These are phyloP conservation scores for Ennomos erosarius DNA, from an alignment of 2,888 invertebrate species.

Conservation along the genomic window DNA sequence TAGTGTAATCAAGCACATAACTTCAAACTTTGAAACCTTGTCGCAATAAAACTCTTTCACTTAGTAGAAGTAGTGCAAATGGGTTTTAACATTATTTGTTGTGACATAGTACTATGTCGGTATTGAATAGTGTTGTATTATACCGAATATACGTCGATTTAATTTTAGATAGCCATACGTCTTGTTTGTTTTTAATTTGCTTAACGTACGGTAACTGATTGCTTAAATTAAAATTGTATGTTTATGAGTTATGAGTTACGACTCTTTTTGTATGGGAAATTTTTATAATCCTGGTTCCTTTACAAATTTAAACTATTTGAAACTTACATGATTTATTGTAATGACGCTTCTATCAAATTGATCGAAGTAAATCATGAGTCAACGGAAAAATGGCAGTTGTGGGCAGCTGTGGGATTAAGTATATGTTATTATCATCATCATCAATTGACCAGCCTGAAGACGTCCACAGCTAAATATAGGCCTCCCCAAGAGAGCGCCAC, in stretches of 20 bases:
- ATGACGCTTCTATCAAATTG: too few relatives aligned
- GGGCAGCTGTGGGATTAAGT: too few relatives aligned
- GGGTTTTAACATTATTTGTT: constrained; percentile 1
- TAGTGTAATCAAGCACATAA: constrained; percentile 31
- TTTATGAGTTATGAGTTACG: constrained; percentile 25
- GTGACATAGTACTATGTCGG: constrained; percentile 8
- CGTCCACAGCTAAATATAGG: too few relatives aligned
- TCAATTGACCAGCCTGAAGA: too few relatives aligned
- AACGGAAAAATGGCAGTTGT: too few relatives aligned
- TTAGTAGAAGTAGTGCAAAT: not conserved
- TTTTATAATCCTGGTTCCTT: constrained; percentile 1
- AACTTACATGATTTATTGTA: not conserved
- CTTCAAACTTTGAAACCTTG: not conserved
- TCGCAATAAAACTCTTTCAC: constrained; percentile 1
- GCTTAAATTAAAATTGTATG: constrained; percentile 45
- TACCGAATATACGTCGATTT: constrained; percentile 43
- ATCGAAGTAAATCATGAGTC: too few relatives aligned
- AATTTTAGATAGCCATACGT: constrained; percentile 56
- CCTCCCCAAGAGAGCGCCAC: too few relatives aligned
- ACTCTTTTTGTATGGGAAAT: constrained; percentile 37
- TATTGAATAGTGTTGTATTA: constrained; percentile 3
- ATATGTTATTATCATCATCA: too few relatives aligned
- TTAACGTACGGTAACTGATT: constrained; percentile 43
- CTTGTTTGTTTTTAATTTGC: constrained; percentile 51
- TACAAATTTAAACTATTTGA: constrained; percentile 4